Evolutionary conservation across 1,140 invertebrate species (phyloP), one percentile per base, ranked within the genome.

Genomic region (Cydia fagiglandana): DNA sequence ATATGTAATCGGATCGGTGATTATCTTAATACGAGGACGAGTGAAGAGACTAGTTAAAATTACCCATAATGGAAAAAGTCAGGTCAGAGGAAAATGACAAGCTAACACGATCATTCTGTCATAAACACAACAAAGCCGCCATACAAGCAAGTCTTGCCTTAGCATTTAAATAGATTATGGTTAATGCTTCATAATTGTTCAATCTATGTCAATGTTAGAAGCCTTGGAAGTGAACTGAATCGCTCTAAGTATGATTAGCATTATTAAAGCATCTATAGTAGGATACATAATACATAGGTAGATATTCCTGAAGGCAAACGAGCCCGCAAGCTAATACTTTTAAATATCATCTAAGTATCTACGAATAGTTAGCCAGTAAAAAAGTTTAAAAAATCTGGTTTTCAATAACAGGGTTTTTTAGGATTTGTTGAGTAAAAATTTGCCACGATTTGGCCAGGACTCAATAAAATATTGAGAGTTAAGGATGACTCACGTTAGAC

Each of bases 161-260:
- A 61, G 53, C 17, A 61, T 17, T 38, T 30, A 34, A 66, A n/a
- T 45, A 70, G 66, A 38, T 70, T 41, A 45, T 70, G 45, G 66
- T 45, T 38, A 45, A 30, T n/a, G 30, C 64, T 38, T 70, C 66
- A 38, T 70, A 70, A 70, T 70, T 70, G 66, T 70, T 70, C 66
- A 45, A 70, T 38, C 38, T 70, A 70, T 70, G 66, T 70, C 66
- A 70, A 70, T 70, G 66, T 41, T 38, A 70, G 66, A 9, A 70
- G 66, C 66, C 66, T 70, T 70, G 66, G 66, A 70, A 70, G 66
- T 70, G 66, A 70, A 70, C 66, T 70, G 34, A 38, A 38, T 38
- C 15, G 10, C 38, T 70, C 17, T 41, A 61, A 24, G n/a, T 61
- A 41, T 34, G 66, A 70, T 70, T 70, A 20, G n/a, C 66, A 70